Conservation (phyloP, 2,113 vertebrate species). For the Siniperca chuatsi region DNA sequence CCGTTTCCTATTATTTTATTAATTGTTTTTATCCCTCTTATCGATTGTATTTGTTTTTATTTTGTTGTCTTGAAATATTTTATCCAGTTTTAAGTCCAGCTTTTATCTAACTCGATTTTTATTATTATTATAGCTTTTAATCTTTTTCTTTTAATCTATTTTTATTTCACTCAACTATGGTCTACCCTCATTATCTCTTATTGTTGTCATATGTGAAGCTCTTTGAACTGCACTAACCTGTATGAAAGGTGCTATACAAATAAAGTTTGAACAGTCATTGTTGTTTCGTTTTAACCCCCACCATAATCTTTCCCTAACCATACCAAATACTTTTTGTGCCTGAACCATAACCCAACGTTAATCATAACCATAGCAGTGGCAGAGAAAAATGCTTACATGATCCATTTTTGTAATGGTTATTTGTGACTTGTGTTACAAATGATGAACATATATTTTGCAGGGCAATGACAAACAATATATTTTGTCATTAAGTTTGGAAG, state of each 20-base stretch:
- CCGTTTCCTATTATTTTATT: neutral
- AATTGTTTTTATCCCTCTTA: too few species aligned
- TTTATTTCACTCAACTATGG: too few species aligned
- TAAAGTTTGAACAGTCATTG: neutral
- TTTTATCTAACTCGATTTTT: too few species aligned
- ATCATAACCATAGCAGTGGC: neutral
- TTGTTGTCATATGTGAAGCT: too few species aligned
- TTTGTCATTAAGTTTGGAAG: neutral
- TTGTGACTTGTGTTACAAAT: neutral
- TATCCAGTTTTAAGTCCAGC: too few species aligned
- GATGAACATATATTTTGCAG: neutral
- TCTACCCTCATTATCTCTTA: too few species aligned
- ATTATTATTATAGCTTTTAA: too few species aligned
- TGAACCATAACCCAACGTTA: neutral
- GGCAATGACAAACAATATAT: neutral
- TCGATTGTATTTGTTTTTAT: too few species aligned
- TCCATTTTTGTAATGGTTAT: neutral
- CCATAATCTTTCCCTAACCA: neutral
- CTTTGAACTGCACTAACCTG: too few species aligned
- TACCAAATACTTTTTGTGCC: neutral
- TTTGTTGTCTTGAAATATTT: too few species aligned
- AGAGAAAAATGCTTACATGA: neutral
- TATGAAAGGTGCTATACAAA: too few species aligned
- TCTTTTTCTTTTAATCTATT: too few species aligned
- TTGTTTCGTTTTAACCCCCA: neutral